Evolutionary conservation across 2,888 invertebrate genomes (phyloP).

Genomic region (Lasius fuliginosus): DNA sequence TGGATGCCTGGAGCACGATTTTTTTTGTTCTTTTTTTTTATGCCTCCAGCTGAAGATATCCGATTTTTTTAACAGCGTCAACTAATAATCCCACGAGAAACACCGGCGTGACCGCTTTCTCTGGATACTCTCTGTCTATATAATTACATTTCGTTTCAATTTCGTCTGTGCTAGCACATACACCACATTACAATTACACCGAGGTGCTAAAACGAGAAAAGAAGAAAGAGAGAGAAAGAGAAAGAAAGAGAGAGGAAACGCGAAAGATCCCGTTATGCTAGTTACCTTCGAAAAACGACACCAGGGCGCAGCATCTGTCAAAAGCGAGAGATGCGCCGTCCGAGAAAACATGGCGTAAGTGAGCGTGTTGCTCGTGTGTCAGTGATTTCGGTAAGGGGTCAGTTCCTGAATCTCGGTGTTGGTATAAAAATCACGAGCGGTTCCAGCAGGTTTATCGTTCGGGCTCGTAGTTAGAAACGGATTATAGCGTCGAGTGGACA

Average conservation of each 20-base stretch:
- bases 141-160: not conserved
- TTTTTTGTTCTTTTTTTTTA: no score
- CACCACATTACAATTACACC: not conserved
- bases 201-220: not conserved
- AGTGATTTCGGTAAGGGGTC: constrained; percentile 80
- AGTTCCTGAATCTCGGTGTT: constrained; percentile 50
- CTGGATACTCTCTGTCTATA: not conserved
- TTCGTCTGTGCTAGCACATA: not conserved
- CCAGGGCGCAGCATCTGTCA: not conserved
- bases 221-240: not conserved
- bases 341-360: constrained; percentile 80
- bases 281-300: not conserved
- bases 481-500: not conserved
- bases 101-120: not conserved
- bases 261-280: constrained; percentile 31
- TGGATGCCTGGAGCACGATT: not conserved
- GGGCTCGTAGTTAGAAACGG: not conserved
- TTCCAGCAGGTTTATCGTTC: not conserved
- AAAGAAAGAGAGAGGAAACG: not conserved
- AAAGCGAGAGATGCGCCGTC: constrained; percentile 39
- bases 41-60: not conserved
- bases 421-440: not conserved
- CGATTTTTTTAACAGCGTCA: not conserved
- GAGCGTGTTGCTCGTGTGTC: constrained; percentile 83
- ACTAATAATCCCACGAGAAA: not conserved